Percentiles rank a stretch among this genome's conserved stretches.
Evolutionary conservation across 2,888 invertebrate species (phyloP).

Genomic region (Thymelicus acteon): DNA sequence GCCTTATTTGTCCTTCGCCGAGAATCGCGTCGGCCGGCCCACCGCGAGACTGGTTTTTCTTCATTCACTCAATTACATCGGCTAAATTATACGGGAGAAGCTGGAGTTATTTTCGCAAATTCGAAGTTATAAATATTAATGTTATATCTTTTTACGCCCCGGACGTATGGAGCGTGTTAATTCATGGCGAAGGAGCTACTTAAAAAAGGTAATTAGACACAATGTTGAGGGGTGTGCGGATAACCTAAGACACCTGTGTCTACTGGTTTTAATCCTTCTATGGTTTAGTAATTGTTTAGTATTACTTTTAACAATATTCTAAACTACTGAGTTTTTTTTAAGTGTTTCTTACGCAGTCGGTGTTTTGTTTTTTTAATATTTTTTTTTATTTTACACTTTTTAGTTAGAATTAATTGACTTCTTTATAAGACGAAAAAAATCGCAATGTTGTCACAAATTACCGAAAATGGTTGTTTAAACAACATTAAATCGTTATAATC

Average conservation of each 20-base stretch:
- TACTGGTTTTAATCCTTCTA: slow-evolving; percentile 17
- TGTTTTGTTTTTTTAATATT: no score
- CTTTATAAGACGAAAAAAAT: no score
- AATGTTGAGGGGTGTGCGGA: slow-evolving; percentile 2
- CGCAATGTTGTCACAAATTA: no score
- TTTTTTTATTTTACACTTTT: no score
- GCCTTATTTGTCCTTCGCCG: slow-evolving; percentile 24
- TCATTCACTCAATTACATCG: slow-evolving; percentile 30
- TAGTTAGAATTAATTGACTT: no score
- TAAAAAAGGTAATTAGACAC: slow-evolving; percentile 31
- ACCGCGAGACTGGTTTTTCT: slow-evolving; percentile 28
- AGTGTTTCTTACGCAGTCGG: no score
- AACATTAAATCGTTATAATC: no score
- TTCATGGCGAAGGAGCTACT: slow-evolving; percentile 4
- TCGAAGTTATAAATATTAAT: slow-evolving; percentile 31
- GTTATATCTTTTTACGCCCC: slow-evolving; percentile 25
- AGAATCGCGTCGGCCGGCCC: background rate
- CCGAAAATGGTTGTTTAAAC: no score
- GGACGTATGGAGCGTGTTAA: slow-evolving; percentile 15
- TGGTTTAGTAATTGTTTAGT: no score
- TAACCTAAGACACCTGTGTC: slow-evolving; percentile 42
- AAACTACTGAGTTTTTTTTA: no score
- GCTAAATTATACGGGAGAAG: slow-evolving; percentile 28
- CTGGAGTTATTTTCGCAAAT: slow-evolving; percentile 26
- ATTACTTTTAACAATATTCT: no score